Evolutionary conservation across 2,797 vertebrate genomes (phyloP).

Genomic region (Lacerta bilineata): DNA sequence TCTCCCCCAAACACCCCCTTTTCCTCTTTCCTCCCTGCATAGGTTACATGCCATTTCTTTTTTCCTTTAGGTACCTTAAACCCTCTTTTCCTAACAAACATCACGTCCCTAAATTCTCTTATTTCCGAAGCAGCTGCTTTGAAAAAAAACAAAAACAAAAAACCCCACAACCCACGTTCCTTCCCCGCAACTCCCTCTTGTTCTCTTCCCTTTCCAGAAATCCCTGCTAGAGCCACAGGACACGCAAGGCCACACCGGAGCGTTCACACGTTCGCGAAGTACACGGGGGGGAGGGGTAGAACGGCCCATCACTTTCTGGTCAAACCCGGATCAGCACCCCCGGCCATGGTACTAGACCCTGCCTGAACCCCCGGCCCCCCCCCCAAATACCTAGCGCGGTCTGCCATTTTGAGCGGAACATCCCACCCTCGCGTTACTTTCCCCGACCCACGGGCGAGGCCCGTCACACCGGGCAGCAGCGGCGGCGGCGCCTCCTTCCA

Average conservation of each 20-base stretch:
- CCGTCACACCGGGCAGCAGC: neutral
- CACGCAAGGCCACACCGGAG: neutral
- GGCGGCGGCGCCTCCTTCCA: neutral
- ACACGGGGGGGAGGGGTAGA: neutral
- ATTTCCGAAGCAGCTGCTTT: neutral
- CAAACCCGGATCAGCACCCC: neutral
- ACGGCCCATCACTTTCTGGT: neutral
- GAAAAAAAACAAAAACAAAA: too few relatives aligned
- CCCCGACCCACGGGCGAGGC: neutral
- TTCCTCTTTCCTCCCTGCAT: neutral
- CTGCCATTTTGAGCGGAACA: neutral
- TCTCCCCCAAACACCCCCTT: too few relatives aligned
- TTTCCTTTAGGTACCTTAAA: neutral
- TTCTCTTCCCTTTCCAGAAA: neutral
- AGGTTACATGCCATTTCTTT: too few relatives aligned
- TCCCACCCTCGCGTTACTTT: too few relatives aligned
- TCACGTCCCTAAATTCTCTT: neutral
- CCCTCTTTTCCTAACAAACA: neutral
- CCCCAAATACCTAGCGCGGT: neutral
- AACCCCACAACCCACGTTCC: neutral
- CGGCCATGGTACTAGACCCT: too few relatives aligned
- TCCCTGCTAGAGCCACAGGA: neutral
- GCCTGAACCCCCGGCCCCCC: neutral
- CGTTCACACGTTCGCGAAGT: neutral
- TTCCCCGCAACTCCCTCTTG: neutral